Evolutionary conservation across 2,888 invertebrate genomes (phyloP), one percentile per base, ranked within the genome.

Genomic region (Subacronicta megacephala): DNA sequence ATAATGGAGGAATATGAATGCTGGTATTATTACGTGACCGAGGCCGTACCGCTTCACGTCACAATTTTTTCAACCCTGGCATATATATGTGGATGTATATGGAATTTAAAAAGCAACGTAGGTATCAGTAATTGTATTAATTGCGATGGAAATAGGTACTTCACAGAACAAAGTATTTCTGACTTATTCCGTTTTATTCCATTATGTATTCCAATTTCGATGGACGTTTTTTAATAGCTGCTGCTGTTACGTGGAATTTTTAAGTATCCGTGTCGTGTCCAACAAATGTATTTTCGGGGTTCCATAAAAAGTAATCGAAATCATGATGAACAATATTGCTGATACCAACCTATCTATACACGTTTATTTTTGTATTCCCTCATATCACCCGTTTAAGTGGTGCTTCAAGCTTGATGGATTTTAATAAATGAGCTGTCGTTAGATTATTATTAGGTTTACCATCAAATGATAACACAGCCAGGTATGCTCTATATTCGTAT

Each of bases 1-100:
- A n/a, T 62, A 67, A 62, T 62, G 61, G 61, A 67, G 47, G 52
- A 58, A 55, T 37, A 53, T 60, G 44, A 70, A 75, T 77, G 77
- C 76, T 71, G 72, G 73, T 80, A 73, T 61, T 60, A 81, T 80
- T 72, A 80, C 53, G 59, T 63, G 75, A 56, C 66, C 74, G 56
- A 78, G 79, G 62, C 29, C 51, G 52, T 37, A 56, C 13, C 12
- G 38, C 13, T 46, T 46, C 46, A 38, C 56, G 43, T 55, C 61
- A 51, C 50, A 9, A 43, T 52, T 69, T 56, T 54, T 60, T 58
- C 47, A 67, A 62, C 54, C 76, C 62, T 75, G 72, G 68, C 75
- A 62, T 75, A 55, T 65, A 46, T 31, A 52, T 38, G 52, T 45
- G 15, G 63, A 46, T 43, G 2, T 10, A 13, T 52, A 41, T 53